Conservation (phyloP, 2,797 vertebrate genomes). For the Decapterus maruadsi region DNA sequence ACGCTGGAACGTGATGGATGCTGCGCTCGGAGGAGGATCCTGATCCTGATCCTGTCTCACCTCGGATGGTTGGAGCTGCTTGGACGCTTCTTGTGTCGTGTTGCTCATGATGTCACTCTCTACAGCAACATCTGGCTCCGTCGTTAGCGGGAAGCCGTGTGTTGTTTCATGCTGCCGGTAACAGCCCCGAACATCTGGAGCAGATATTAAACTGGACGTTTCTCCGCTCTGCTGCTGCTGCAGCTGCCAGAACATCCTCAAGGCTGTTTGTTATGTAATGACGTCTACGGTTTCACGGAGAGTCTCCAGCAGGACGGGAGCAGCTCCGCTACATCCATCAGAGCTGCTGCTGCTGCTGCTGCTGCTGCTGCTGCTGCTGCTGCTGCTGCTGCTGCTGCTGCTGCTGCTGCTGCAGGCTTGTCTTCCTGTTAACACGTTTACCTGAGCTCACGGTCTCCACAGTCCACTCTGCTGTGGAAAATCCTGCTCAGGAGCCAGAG, state of each 20-base stretch:
- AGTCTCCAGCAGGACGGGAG: not conserved
- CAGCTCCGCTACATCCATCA: not conserved
- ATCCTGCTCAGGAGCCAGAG: not conserved
- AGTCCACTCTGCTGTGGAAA: not conserved
- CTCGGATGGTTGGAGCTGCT: not conserved
- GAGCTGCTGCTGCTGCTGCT: not conserved
- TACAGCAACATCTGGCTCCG: not conserved
- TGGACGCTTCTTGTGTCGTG: not conserved
- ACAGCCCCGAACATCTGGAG: constrained; percentile 52
- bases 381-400: not conserved
- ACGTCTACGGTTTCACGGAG: not conserved
- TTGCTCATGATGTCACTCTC: constrained; percentile 2
- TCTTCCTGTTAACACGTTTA: not conserved
- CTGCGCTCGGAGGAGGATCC: too few species aligned
- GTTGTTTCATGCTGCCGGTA: constrained; percentile 31
- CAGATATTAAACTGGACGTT: constrained; percentile 6
- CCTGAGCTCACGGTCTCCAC: not conserved
- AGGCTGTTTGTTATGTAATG: constrained; percentile 8
- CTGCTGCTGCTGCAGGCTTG: not conserved
- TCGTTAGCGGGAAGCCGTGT: constrained; percentile 22
- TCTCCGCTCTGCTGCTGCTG: not conserved
- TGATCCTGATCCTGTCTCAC: not conserved
- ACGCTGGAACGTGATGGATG: too few species aligned
- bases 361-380: too few species aligned
- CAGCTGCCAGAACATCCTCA: constrained; percentile 20